A percentile compares a stretch with the other conserved stretches of the same genome.
Evolutionary conservation across 2,113 vertebrate species (phyloP).

Genomic region (Sturnira hondurensis): DNA sequence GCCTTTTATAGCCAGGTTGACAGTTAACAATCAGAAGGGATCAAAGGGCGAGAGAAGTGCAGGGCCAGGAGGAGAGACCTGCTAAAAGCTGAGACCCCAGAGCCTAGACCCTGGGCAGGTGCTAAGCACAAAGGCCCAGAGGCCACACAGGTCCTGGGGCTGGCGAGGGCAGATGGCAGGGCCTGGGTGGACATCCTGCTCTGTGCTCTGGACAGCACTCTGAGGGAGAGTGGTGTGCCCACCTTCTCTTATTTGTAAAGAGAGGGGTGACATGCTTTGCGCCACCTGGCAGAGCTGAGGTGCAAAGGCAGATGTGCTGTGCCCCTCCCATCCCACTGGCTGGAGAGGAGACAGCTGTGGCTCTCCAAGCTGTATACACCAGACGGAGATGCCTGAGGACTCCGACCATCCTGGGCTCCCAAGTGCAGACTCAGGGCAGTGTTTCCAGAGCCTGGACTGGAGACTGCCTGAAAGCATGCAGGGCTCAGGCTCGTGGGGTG

Average conservation of each 20-base stretch:
- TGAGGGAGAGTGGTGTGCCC: not conserved
- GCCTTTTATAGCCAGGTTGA: constrained; percentile 18
- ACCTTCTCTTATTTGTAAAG: not conserved
- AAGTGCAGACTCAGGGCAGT: not conserved
- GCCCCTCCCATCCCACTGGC: not conserved
- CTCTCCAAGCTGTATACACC: not conserved
- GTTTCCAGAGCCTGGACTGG: not conserved
- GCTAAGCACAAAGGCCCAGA: not conserved
- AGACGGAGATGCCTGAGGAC: constrained; percentile 10
- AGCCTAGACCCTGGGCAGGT: not conserved
- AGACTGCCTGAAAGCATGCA: not conserved
- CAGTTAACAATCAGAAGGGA: not conserved
- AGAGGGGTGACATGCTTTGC: no score
- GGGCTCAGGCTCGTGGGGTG: not conserved
- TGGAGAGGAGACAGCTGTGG: not conserved
- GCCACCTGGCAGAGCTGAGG: not conserved
- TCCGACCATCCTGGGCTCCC: not conserved
- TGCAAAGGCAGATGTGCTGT: not conserved
- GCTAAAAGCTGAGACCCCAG: not conserved
- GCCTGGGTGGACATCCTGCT: accelerated
- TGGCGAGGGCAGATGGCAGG: no score
- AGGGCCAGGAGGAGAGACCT: not conserved
- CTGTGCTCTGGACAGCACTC: accelerated
- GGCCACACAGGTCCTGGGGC: accelerated
- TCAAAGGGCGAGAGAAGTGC: not conserved